Percentiles rank a stretch among this genome's conserved stretches.
phyloP scores from a whole-genome alignment of 2,113 vertebrate species.

The Sphyrna mokarran region DNA sequence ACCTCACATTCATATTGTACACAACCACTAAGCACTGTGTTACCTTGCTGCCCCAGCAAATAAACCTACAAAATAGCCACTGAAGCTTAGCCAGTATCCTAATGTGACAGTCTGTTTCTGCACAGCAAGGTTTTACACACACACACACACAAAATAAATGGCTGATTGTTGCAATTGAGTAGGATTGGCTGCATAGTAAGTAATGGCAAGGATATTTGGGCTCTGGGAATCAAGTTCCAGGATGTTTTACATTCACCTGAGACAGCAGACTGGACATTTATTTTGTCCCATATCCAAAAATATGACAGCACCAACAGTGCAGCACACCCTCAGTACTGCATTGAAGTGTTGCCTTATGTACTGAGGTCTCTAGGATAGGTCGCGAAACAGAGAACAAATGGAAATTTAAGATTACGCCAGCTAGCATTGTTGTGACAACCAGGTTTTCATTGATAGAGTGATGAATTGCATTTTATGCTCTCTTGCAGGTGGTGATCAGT shows the following conservation, averaged over 20 bases:
- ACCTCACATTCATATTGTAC: no score
- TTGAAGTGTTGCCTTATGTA: neutral
- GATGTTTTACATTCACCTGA: neutral
- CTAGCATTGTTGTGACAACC: neutral
- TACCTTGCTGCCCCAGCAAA: neutral
- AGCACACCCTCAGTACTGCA: neutral
- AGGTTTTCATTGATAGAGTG: neutral
- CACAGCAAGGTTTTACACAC: no score
- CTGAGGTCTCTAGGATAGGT: neutral
- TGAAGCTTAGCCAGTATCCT: no score
- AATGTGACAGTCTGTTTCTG: no score
- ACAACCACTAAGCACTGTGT: no score
- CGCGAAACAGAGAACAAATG: neutral
- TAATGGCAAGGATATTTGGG: no score
- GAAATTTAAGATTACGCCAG: neutral
- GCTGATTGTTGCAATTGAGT: no score
- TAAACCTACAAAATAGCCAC: neutral
- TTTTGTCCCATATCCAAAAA: neutral
- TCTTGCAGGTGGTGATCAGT: constrained; percentile 55
- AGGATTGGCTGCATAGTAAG: no score
- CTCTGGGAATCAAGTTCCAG: neutral
- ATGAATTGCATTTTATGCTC: constrained; percentile 6
- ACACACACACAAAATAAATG: neutral
- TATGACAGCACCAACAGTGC: neutral
- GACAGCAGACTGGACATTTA: neutral